Evolutionary conservation across 2,113 vertebrate species (phyloP), one percentile per base, ranked within the genome.

Genomic region (Equus przewalskii): DNA sequence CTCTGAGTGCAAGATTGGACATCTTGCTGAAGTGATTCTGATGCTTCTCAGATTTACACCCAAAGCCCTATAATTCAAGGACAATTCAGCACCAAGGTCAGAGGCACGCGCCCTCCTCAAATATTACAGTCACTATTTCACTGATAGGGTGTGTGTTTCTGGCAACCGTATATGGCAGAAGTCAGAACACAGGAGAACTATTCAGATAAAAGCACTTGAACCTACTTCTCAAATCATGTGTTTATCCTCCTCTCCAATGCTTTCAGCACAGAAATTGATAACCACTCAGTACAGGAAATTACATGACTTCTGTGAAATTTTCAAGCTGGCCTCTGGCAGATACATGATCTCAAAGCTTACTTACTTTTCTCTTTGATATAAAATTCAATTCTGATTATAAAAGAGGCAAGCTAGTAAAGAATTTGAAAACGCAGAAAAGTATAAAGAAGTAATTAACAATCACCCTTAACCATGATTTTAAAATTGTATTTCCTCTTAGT

Each of bases 301-400:
- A 51, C 41, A 56, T 64, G 46, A 81, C 19, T 91, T 91, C 33
- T 95, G 44, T 78, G 44, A 94, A 85, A 85, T 89, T 93, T 70
- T 95, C 88, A 94, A 81, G n/a, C 22, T 97, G 54, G 6, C 8
- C 69, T 60, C 54, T 51, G 24, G 46, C 64, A 60, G 11, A 51
- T 67, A 89, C 8, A 49, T 24, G 54, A 79, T 65, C 41, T 36
- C 30, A 65, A 95, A 10, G 36, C 33, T 28, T 56, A 15, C 26
- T 87, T 56, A 36, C 8, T 67, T 90, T 84, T 70, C 65, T 64
- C 12, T 26, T 91, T 95, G 46, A 58, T 86, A 81, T 26, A 81
- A 92, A 67, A 49, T 58, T 14, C 1, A 49, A 49, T 96, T 33
- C 33, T 44, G 4, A 81, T 60, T 72, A 12, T 69, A 92, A 76